These are phyloP conservation scores for Goniozus legneri DNA, from an alignment of 1,140 invertebrate species.

Conservation along the genomic window DNA sequence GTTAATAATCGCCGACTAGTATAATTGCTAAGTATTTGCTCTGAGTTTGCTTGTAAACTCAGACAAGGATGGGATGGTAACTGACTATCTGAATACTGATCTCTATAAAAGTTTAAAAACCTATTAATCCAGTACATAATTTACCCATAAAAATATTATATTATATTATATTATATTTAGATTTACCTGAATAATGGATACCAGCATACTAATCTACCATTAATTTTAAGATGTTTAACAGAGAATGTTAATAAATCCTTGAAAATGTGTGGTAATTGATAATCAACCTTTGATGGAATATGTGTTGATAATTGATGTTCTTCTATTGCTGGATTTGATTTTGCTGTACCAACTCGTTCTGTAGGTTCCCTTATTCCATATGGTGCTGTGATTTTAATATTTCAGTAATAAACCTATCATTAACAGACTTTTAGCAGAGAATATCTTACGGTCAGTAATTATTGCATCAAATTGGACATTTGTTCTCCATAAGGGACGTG, in stretches of 20 bases:
- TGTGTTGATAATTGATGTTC: conserved; percentile 64
- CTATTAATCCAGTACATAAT: conserved; percentile 3
- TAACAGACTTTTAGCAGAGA: conserved; percentile 1
- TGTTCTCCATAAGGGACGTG: conserved; percentile 73
- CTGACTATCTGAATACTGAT: conserved; percentile 70
- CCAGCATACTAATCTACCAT: conserved; percentile 86
- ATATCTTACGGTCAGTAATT: conserved; percentile 88
- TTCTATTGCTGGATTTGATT: conserved; percentile 60
- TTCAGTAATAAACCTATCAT: conserved; percentile 2
- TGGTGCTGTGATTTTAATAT: conserved; percentile 66
- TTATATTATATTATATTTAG: conserved; percentile 5
- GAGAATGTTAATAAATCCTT: conserved; percentile 81
- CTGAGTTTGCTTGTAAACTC: conserved; percentile 74
- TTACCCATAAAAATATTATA: conserved; percentile 1
- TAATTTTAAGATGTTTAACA: conserved; percentile 69
- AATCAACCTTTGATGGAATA: conserved; percentile 85
- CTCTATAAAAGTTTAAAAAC: conserved; percentile 53
- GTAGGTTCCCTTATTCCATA: conserved; percentile 93
- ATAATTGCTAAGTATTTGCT: conserved; percentile 76
- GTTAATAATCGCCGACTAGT: conserved; percentile 82
- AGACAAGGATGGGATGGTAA: conserved; percentile 80
- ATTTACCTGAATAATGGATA: conserved; percentile 78
- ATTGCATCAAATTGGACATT: conserved; percentile 77
- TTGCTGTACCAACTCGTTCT: conserved; percentile 74
- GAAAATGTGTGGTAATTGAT: conserved; percentile 76